Evolutionary conservation across 1,140 invertebrate species (phyloP), one percentile per base, ranked within the genome.

Genomic region (Lucilia sericata): DNA sequence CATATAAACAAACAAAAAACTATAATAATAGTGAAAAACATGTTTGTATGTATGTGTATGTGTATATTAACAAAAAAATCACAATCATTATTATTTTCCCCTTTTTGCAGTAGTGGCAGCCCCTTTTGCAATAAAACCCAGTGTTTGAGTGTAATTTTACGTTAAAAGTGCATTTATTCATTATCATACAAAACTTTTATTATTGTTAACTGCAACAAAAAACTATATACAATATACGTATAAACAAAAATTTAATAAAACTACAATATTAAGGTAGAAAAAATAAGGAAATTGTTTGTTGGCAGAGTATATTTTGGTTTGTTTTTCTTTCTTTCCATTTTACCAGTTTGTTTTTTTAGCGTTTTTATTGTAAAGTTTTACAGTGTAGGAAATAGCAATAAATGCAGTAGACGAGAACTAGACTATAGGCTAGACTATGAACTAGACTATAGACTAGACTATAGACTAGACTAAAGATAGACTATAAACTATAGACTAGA

Each of bases 141-240:
- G 17, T 55, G 0, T 55, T 55, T 55, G 51, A 55, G 12, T 55
- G 51, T 12, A 55, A 55, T 55, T 55, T 55, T 55, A 55, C 13
- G 17, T n/a, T 55, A 55, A 55, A 55, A 55, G 42, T 70, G 65
- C 65, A 70, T 70, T 30, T 30, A 30, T 30, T 70, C 65, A 70
- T 70, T 70, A 70, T 70, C 65, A 70, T 70, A 70, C n/a, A 55
- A 42, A 17, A 55, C 51, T 55, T 55, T 42, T 55, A n/a, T 55
- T 55, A 55, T 55, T 55, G 51, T 55, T 55, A 1, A 42, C 42
- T 42, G 42, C 42, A 30, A 30, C 9, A 49, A 49, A 55, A 55
- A 55, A 55, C 13, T 7, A 4, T 17, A 55, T 1, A 17, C 51
- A 55, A 55, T 12, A 49, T 49, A 49, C 49, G 49, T 30, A 30